Evolutionary conservation across 2,888 invertebrate species (phyloP), one percentile per base, ranked within the genome.

Genomic region (Erannis defoliaria): DNA sequence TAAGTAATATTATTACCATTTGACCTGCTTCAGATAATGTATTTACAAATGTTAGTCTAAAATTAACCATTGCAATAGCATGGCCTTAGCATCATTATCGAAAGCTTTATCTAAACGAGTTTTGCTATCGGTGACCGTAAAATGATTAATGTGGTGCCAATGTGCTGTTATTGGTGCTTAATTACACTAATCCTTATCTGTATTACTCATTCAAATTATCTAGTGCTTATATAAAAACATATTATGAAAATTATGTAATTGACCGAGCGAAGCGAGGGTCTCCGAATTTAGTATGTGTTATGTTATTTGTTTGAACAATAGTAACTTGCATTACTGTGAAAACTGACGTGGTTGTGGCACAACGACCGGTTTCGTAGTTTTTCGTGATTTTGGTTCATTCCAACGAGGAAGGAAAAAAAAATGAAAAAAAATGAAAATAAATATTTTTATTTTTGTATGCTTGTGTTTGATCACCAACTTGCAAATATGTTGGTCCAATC

Each of bases 71-170:
- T 53, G 35, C 62, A 55, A 21, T 45, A 45, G 40, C 40, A 51
- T 26, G 56, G 29, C 55, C 56, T 56, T 56, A 62, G 40, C 55
- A 53, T 42, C 46, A 56, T 42, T 62, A 62, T 62, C 50, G 51
- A 42, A 55, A 51, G 40, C 12, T 33, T 71, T 74, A 76, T 76
- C 70, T 66, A 66, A 70, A 72, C 66, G 67, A 57, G 55, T 64
- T 57, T 19, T 60, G 65, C 67, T 75, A 73, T 68, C 65, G 42
- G 61, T 45, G 46, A 60, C 68, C 51, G 62, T 29, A 46, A 14
- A 45, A 40, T 71, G 65, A 68, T 64, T 69, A 67, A 53, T 64
- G 64, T 67, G 58, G 46, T 71, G 64, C 72, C 71, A 75, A 76
- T 68, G 71, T 53, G 23, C 45, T 67, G 63, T 74, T 74, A 71